phyloP scores from a whole-genome alignment of 2,113 vertebrate genomes.

The Corvus cornix region DNA sequence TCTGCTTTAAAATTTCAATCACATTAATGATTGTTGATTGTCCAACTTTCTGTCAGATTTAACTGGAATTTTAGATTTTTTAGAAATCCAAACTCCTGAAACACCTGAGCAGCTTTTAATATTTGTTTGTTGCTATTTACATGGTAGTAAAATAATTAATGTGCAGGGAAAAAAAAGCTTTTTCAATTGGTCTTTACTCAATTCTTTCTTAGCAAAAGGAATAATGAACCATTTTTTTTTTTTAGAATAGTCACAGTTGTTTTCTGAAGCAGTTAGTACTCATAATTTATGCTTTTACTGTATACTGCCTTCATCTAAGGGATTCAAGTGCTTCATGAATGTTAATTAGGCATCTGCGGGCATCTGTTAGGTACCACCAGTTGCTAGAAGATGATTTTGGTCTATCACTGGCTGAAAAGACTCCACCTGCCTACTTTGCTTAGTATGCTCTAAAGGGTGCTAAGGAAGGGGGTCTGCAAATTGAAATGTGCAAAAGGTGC shows the following conservation, averaged over 20 bases:
- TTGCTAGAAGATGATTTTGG: slow-evolving; percentile 24
- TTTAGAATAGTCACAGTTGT: background rate
- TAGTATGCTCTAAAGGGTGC: background rate
- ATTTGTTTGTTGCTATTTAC: background rate
- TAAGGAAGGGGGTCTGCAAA: background rate
- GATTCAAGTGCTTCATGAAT: slow-evolving; percentile 30
- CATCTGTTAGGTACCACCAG: slow-evolving; percentile 10
- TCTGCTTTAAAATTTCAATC: slow-evolving; percentile 3
- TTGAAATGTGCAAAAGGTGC: background rate
- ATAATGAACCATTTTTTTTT: background rate
- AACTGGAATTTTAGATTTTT: background rate
- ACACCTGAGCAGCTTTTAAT: background rate
- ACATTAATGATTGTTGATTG: background rate
- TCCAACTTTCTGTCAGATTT: background rate
- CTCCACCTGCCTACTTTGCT: slow-evolving; percentile 19
- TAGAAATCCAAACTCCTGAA: background rate
- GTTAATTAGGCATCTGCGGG: slow-evolving; percentile 50
- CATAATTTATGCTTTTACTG: background rate
- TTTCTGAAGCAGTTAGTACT: background rate
- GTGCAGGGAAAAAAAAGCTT: background rate
- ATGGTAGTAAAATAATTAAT: background rate
- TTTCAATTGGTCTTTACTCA: background rate
- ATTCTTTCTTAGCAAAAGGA: background rate
- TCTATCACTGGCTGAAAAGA: slow-evolving; percentile 27
- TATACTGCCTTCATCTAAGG: slow-evolving; percentile 5